Conservation (phyloP, 2,797 vertebrate species). For the Amblyraja radiata region DNA sequence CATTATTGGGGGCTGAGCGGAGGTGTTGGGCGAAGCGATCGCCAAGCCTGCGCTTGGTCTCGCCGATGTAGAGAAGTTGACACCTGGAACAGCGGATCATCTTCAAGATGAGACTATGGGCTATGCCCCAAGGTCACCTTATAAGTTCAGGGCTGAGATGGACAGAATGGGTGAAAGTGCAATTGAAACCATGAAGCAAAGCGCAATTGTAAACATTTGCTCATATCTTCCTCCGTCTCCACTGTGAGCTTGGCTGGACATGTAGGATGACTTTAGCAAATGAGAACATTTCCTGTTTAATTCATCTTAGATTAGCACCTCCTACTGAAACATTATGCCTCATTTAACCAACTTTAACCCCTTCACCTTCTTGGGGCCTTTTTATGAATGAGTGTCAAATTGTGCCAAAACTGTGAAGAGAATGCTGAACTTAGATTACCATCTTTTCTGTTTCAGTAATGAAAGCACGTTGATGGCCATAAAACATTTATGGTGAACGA, state of each 20-base stretch:
- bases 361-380: background rate
- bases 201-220: no score
- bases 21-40: no score
- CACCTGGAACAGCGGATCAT: no score
- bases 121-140: no score
- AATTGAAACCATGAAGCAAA: no score
- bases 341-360: background rate
- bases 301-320: background rate
- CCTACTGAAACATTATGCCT: background rate
- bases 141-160: background rate
- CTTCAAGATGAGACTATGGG: background rate
- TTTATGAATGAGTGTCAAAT: background rate
- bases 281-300: background rate
- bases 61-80: no score
- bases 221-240: no score
- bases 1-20: no score
- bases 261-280: background rate
- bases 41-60: no score
- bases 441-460: background rate
- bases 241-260: background rate
- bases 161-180: background rate
- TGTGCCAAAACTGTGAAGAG: background rate
- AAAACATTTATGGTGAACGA: background rate
- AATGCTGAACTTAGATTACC: background rate
- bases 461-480: background rate